Evolutionary conservation across 2,888 invertebrate species (phyloP).

Genomic region (Pristionchus fissidentatus): DNA sequence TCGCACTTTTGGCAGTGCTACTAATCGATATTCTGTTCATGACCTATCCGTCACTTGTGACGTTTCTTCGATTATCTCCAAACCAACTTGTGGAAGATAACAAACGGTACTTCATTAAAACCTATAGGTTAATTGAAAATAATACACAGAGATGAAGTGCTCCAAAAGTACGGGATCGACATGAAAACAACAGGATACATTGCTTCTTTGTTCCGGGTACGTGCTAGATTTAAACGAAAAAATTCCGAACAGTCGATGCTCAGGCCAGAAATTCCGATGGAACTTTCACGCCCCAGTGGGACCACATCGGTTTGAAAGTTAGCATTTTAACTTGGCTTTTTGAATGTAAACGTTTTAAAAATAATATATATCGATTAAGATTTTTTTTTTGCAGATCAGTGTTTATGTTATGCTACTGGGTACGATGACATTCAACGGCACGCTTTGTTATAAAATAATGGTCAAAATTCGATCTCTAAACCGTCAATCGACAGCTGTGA

Average conservation of each 20-base stretch:
- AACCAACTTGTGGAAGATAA: constrained; percentile 24
- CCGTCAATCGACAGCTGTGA: constrained; percentile 3
- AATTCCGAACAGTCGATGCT: background rate
- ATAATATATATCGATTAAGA: too few species aligned
- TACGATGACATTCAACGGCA: constrained; percentile 34
- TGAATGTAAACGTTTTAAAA: too few species aligned
- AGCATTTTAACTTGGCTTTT: too few species aligned
- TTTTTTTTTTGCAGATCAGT: constrained; percentile 37
- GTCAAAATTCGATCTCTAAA: background rate
- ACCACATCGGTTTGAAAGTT: constrained; percentile 20
- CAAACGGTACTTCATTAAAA: background rate
- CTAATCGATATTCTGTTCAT: constrained; percentile 19
- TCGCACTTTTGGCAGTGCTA: constrained; percentile 2
- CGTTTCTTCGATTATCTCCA: constrained; percentile 8
- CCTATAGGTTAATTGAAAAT: background rate
- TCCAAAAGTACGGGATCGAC: constrained; percentile 9
- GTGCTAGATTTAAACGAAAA: background rate
- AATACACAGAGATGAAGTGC: background rate
- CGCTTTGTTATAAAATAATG: constrained; percentile 25
- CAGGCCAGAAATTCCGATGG: constrained; percentile 15
- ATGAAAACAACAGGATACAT: background rate
- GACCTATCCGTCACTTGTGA: constrained; percentile 6
- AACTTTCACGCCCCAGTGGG: constrained; percentile 4
- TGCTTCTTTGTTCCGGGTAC: constrained; percentile 16
- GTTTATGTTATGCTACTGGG: constrained; percentile 13